Conservation (phyloP, 2,113 vertebrate genomes). For the Genyomyrus donnyi region DNA sequence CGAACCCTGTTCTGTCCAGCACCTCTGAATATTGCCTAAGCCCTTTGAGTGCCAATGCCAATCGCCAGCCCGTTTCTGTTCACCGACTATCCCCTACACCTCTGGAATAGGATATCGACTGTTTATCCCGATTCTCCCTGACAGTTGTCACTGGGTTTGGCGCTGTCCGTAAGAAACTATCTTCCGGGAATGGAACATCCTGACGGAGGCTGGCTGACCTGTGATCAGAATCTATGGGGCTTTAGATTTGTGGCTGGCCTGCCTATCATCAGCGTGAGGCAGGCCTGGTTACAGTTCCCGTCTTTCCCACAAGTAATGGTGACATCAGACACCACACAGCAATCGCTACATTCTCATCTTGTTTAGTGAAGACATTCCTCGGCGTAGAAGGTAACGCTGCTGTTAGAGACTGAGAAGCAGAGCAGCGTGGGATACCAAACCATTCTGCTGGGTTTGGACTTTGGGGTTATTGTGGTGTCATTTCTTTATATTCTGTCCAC, state of each 20-base stretch:
- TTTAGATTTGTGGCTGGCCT: neutral
- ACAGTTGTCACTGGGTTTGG: neutral
- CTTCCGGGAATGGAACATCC: neutral
- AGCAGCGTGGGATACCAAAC: neutral
- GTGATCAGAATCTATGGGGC: neutral
- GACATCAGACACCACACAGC: too few species aligned
- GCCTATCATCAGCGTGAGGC: neutral
- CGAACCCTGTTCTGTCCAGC: neutral
- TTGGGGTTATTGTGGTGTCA: neutral
- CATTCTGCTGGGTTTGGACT: neutral
- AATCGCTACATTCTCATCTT: neutral
- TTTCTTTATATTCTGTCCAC: neutral
- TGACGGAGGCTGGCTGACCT: neutral
- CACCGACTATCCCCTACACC: neutral
- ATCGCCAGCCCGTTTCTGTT: neutral
- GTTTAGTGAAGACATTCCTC: neutral
- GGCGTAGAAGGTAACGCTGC: neutral
- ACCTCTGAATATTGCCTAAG: too few species aligned
- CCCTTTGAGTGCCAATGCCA: neutral
- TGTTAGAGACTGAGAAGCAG: neutral
- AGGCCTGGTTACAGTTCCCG: neutral
- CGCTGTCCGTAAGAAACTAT: neutral
- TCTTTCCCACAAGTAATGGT: neutral
- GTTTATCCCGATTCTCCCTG: neutral
- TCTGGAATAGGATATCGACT: neutral